Percentiles rank a stretch among this genome's conserved stretches.
These are phyloP conservation scores for Elgaria multicarinata DNA, from an alignment of 2,113 vertebrate species.

Conservation along the genomic window DNA sequence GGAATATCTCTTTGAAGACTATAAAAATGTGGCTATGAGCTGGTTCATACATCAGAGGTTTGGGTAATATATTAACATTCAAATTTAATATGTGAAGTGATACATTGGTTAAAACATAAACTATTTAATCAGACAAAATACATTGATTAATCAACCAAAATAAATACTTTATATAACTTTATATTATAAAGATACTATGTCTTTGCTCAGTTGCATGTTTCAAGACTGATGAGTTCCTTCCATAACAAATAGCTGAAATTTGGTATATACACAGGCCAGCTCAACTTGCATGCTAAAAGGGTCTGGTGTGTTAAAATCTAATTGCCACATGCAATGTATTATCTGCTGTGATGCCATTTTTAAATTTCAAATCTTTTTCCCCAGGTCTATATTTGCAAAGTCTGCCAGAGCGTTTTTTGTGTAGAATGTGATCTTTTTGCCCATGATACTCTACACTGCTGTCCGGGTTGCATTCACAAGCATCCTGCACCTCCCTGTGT, in stretches of 20 bases:
- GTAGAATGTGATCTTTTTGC: constrained; percentile 94
- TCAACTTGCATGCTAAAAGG: neutral
- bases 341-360: constrained; percentile 22
- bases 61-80: neutral
- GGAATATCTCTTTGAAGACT: neutral
- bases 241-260: neutral
- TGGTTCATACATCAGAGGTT: neutral
- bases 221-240: neutral
- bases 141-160: neutral
- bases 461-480: constrained; percentile 90
- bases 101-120: neutral
- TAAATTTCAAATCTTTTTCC: constrained; percentile 27
- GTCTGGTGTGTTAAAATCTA: neutral
- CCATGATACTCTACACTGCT: constrained; percentile 94
- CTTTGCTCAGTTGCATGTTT: neutral
- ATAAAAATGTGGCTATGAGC: neutral
- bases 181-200: neutral
- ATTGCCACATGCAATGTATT: neutral
- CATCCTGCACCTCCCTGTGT: constrained; percentile 64
- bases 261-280: neutral
- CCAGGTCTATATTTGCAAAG: constrained; percentile 87
- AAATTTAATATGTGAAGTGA: neutral
- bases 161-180: neutral
- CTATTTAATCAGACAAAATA: neutral
- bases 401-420: constrained; percentile 87